Evolutionary conservation across 2,888 invertebrate species (phyloP).

Genomic region (Magallana nippona): DNA sequence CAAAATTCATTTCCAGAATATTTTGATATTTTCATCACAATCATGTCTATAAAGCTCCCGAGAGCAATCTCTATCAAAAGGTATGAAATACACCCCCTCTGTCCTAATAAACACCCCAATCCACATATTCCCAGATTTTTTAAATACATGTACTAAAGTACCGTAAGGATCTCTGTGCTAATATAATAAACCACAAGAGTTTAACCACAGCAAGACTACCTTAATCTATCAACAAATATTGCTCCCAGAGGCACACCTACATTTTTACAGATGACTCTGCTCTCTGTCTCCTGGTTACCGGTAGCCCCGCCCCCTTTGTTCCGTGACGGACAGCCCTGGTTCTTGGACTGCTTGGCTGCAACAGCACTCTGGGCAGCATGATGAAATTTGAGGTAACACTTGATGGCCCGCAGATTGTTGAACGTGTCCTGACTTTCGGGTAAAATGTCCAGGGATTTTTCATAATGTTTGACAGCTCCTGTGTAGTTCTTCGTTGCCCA

Average conservation of each 20-base stretch:
- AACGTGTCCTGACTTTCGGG: slow-evolving; percentile 72
- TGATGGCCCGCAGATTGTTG: slow-evolving; percentile 74
- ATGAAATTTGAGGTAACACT: slow-evolving; percentile 77
- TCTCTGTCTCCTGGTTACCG: slow-evolving; percentile 66
- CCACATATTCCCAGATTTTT: too few relatives aligned
- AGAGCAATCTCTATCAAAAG: too few relatives aligned
- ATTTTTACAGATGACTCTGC: slow-evolving; percentile 76
- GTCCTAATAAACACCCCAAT: too few relatives aligned
- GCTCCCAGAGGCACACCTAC: slow-evolving; percentile 61
- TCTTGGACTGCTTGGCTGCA: slow-evolving; percentile 63
- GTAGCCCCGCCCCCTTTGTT: slow-evolving; percentile 52
- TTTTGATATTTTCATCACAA: too few relatives aligned
- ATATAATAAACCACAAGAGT: too few relatives aligned
- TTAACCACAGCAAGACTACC: not conserved
- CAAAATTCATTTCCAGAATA: too few relatives aligned
- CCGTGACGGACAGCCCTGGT: slow-evolving; percentile 56
- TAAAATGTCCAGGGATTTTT: slow-evolving; percentile 74
- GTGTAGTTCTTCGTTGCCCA: slow-evolving; percentile 84
- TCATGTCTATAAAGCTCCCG: too few relatives aligned
- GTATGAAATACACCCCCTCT: too few relatives aligned
- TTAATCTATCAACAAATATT: not conserved
- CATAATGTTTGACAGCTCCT: slow-evolving; percentile 78
- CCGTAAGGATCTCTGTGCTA: too few relatives aligned
- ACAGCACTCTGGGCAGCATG: slow-evolving; percentile 73
- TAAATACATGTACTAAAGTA: too few relatives aligned